Base-by-base conservation (phyloP, 2,797 vertebrate genomes). In the Adelosebastes latens region DNA sequence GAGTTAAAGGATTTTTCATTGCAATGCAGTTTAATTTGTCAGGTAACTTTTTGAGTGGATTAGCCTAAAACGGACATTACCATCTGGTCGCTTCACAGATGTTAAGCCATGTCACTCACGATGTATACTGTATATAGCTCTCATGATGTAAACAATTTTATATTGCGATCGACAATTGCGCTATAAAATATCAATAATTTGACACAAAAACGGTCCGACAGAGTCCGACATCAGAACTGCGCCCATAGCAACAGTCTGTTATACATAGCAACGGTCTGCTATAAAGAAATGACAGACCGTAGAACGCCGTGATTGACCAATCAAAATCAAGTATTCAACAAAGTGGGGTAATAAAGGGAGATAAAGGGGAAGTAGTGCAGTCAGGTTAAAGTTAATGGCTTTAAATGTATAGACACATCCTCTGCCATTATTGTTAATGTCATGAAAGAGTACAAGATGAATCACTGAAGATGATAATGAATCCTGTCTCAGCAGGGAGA, bases 401-500 rank as follows among this genome's bases (percentile, higher is more conserved):
- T 79, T 77, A 70, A 42, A 74, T 67, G 25, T 5, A 31, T 42
- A 36, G 64, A n/a, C 70, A 72, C 65, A 24, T 64, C 20, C 31
- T 22, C 32, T 24, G 53, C 29, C 10, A 13, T 74, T 39, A 61
- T 56, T 58, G 29, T 73, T 59, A 63, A 63, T 4, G 25, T 39
- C 34, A 18, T 68, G 20, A 58, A 71, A 52, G 29, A 71, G 77
- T 22, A 20, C 22, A 66, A 36, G 46, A 74, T 82, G 71, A 85
- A 61, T 87, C 79, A 61, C 46, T 74, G 32, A 70, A 65, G 53
- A 25, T 10, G 42, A 81, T 42, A 42, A 65, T 62, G 66, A 61
- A 52, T 83, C 58, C 60, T 1, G 27, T 74, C 75, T 83, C 71
- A 65, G 79, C 78, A 42, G 66, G 80, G 65, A 81, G 79, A 63